A percentile compares a stretch with the other conserved stretches of the same genome.
phyloP scores from a whole-genome alignment of 2,797 vertebrate species.

The Spea hammondii region DNA sequence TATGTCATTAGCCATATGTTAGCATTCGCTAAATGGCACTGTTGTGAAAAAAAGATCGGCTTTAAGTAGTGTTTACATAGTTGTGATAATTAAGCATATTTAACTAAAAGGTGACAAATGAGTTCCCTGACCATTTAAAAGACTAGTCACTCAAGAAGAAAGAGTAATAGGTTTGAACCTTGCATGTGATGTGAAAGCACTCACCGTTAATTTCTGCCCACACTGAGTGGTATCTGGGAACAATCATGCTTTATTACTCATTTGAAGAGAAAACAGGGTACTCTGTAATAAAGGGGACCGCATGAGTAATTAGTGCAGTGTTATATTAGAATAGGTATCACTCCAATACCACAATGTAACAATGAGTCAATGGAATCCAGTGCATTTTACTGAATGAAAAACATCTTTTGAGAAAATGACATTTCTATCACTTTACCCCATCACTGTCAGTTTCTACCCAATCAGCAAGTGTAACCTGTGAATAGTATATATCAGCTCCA shows the following conservation, averaged over 20 bases:
- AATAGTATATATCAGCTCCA: too few species aligned
- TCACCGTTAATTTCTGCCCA: slow-evolving; percentile 5
- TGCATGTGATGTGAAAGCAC: slow-evolving; percentile 10
- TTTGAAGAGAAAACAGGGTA: slow-evolving; percentile 3
- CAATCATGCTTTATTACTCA: slow-evolving; percentile 15
- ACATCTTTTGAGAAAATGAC: too few species aligned
- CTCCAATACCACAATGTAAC: too few species aligned
- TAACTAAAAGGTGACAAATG: slow-evolving; percentile 39
- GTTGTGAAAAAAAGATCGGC: slow-evolving; percentile 23
- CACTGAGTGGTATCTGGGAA: slow-evolving; percentile 7
- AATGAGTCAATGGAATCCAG: too few species aligned
- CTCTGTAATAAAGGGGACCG: too few species aligned
- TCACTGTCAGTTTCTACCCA: too few species aligned
- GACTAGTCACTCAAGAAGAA: slow-evolving; percentile 2
- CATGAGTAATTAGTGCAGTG: too few species aligned
- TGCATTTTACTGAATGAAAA: too few species aligned
- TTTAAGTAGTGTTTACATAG: slow-evolving; percentile 36
- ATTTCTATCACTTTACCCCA: too few species aligned
- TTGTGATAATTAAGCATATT: slow-evolving; percentile 25
- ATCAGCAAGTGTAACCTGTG: too few species aligned
- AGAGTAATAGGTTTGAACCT: slow-evolving; percentile 1
- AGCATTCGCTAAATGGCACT: slow-evolving; percentile 16
- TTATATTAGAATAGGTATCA: too few species aligned
- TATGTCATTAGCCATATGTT: slow-evolving; percentile 40
- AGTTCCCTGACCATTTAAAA: slow-evolving; percentile 21